Evolutionary conservation across 2,113 vertebrate species (phyloP).

Genomic region (Nibea coibor): DNA sequence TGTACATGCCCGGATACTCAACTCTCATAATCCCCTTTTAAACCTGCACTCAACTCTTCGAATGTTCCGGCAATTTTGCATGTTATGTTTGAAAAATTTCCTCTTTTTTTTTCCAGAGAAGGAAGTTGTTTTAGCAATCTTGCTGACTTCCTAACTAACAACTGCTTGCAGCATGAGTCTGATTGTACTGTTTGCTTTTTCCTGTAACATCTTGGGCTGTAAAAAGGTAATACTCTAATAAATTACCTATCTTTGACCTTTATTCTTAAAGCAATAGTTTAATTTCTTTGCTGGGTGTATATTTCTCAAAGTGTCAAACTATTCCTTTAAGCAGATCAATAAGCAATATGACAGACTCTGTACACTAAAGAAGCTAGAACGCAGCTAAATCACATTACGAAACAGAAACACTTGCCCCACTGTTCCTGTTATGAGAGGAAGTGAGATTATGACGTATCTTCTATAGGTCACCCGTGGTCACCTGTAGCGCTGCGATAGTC

Average conservation of each 20-base stretch:
- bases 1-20: constrained; percentile 29
- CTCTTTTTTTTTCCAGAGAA: not conserved
- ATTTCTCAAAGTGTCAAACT: not conserved
- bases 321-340: not conserved
- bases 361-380: not conserved
- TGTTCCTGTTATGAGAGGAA: not conserved
- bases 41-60: constrained; percentile 6
- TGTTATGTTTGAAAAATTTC: constrained; percentile 7
- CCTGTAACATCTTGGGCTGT: not conserved
- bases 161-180: not conserved
- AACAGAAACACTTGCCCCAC: not conserved
- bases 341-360: not conserved
- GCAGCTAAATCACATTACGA: not conserved
- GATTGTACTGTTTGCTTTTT: not conserved
- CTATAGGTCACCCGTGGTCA: constrained; percentile 23
- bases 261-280: not conserved
- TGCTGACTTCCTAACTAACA: constrained; percentile 2
- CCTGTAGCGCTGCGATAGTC: constrained; percentile 20
- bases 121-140: not conserved
- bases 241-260: not conserved
- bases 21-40: constrained; percentile 42
- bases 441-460: constrained; percentile 35
- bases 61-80: constrained; percentile 18
- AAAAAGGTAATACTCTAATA: not conserved
- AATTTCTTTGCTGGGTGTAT: not conserved